Conservation (phyloP, 2,888 invertebrate genomes). For the Cremastinae sp. region DNA sequence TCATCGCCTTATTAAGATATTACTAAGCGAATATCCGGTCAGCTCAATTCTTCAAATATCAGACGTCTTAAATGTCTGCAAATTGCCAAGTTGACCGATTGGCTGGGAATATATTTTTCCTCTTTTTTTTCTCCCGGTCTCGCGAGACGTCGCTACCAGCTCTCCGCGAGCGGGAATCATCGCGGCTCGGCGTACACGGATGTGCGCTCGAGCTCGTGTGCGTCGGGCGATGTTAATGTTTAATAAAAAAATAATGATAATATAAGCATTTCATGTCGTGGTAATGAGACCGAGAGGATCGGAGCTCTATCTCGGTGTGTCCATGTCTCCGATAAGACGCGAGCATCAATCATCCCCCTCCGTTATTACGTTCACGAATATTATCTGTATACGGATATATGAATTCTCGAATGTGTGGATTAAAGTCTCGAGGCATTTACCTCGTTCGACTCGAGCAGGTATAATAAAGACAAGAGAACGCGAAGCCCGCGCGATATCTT, state of each 20-base stretch:
- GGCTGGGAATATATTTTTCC: constrained; percentile 17
- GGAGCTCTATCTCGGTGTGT: constrained; percentile 65
- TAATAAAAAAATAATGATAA: constrained; percentile 78
- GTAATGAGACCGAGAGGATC: constrained; percentile 73
- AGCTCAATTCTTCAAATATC: constrained; percentile 38
- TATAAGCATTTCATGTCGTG: constrained; percentile 78
- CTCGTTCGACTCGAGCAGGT: constrained; percentile 44
- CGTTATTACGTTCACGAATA: constrained; percentile 6
- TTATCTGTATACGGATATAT: constrained; percentile 22
- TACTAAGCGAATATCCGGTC: constrained; percentile 1
- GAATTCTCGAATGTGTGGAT: background rate
- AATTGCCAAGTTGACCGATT: constrained; percentile 53
- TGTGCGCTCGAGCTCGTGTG: background rate
- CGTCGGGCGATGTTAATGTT: constrained; percentile 67
- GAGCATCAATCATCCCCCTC: constrained; percentile 68
- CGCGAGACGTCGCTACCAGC: too few species aligned
- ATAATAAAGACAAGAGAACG: constrained; percentile 56
- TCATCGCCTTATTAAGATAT: constrained; percentile 48
- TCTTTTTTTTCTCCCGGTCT: too few species aligned
- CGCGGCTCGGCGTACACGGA: too few species aligned
- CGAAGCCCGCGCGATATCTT: constrained; percentile 47
- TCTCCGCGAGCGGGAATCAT: too few species aligned
- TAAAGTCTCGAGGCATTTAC: constrained; percentile 28
- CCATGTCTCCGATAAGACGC: constrained; percentile 69
- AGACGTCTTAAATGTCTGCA: constrained; percentile 55